phyloP scores from a whole-genome alignment of 2,797 vertebrate genomes.

The Lateolabrax maculatus region DNA sequence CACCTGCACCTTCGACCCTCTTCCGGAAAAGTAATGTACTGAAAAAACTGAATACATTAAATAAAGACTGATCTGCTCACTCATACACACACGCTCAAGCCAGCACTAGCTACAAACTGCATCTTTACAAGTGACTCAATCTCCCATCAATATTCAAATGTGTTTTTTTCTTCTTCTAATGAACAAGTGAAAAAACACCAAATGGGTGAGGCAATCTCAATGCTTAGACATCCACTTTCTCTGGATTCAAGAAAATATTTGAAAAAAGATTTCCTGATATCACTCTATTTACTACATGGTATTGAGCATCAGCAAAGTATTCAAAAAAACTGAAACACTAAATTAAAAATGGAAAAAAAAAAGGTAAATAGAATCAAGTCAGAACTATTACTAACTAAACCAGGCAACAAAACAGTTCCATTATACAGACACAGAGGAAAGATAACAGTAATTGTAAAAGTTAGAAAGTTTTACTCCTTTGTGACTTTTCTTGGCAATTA shows the following conservation, averaged over 20 bases:
- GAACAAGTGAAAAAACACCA: not conserved
- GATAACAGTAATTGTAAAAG: conserved; percentile 44
- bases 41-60: not conserved
- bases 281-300: not conserved
- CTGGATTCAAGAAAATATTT: not conserved
- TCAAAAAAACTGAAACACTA: not conserved
- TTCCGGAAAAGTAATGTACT: not conserved
- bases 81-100: not conserved
- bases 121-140: not conserved
- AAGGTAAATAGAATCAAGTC: not conserved
- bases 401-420: not conserved
- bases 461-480: conserved; percentile 10
- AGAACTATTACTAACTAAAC: not conserved
- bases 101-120: not conserved
- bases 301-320: not conserved
- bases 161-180: not conserved
- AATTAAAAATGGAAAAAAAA: not conserved
- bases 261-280: not conserved
- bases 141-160: not conserved
- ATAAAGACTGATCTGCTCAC: not conserved
- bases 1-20: conserved; percentile 13
- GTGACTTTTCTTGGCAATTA: conserved; percentile 12
- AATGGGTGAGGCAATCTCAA: not conserved
- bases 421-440: not conserved
- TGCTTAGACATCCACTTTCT: not conserved